Conservation (phyloP, 2,888 invertebrate species). For the Melanotus villosus region DNA sequence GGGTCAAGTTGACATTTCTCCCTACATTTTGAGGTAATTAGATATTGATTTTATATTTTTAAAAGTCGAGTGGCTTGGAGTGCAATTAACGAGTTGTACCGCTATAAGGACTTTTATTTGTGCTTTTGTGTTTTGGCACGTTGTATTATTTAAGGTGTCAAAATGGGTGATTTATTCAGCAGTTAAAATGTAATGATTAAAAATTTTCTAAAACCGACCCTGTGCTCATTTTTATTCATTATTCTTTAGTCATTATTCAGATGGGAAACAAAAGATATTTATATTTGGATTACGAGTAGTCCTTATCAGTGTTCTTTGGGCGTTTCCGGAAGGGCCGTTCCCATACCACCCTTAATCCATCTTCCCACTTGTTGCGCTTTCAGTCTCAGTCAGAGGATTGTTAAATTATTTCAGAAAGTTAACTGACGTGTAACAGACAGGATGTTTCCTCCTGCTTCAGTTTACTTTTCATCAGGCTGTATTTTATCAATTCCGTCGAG, state of each 20-base stretch:
- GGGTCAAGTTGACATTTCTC: conserved; percentile 36
- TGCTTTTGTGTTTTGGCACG: conserved; percentile 3
- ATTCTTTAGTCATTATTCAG: too few species aligned
- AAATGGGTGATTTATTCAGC: too few species aligned
- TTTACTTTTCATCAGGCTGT: not conserved
- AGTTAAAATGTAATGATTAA: too few species aligned
- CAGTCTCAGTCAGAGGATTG: not conserved
- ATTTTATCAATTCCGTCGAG: not conserved
- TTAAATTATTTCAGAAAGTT: conserved; percentile 16
- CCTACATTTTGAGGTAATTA: conserved; percentile 31
- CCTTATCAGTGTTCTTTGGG: too few species aligned
- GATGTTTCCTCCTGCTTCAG: not conserved
- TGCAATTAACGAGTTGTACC: conserved; percentile 14
- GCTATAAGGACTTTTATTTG: not conserved
- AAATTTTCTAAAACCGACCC: too few species aligned
- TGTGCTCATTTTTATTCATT: too few species aligned
- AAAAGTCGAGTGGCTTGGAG: conserved; percentile 20
- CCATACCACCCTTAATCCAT: not conserved
- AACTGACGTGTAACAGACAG: not conserved
- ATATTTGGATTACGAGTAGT: too few species aligned
- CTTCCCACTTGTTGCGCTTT: conserved; percentile 19
- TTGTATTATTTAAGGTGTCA: not conserved
- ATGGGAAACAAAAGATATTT: too few species aligned
- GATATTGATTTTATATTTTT: conserved; percentile 29
- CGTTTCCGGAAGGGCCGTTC: not conserved